Base-by-base conservation (phyloP, 1,140 invertebrate species). In the Sycobia sp. region DNA sequence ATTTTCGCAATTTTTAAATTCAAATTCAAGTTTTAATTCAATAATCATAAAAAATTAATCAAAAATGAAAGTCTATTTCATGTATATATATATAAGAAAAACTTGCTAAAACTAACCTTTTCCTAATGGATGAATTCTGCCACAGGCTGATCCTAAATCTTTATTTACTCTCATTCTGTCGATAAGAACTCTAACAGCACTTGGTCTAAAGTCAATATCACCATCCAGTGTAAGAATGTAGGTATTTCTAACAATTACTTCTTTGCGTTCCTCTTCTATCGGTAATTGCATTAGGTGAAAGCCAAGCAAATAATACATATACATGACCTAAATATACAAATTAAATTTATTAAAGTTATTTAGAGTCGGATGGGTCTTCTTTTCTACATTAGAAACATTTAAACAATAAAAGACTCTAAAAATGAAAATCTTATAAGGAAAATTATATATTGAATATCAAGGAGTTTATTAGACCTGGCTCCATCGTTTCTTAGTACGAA, bases 231-330 rank as follows among this genome's bases (percentile, higher is more conserved):
- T 94, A 32, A 97, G 77, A 34, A 97, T 84, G 68, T 89, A 96
- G 0, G 94, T 97, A 73, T 95, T 96, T 76, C 94, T 91, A 1
- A 93, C 89, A 62, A 91, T 87, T 0, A 88, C 79, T 67, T 88
- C 87, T 74, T 92, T 91, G 34, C 88, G 82, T 20, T 86, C 84
- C 0, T 88, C 83, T 29, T 89, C 85, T 62, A 91, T 88, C 14
- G 87, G 86, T 47, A 85, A 72, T 67, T 90, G 87, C 90, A 93
- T 92, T 14, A 95, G 83, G 59, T 86, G 84, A 76, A 90, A 90
- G 1, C 93, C 93, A 16, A 96, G 82, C 14, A 96, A 81, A 72
- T 95, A 96, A 79, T 96, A 96, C 91, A 97, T 94, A 80, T 96
- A 96, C 94, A 96, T 96, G 5, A 95, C 91, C 85, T 88, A 71